Conservation (phyloP, 2,113 vertebrate genomes). For the Salvator merianae region DNA sequence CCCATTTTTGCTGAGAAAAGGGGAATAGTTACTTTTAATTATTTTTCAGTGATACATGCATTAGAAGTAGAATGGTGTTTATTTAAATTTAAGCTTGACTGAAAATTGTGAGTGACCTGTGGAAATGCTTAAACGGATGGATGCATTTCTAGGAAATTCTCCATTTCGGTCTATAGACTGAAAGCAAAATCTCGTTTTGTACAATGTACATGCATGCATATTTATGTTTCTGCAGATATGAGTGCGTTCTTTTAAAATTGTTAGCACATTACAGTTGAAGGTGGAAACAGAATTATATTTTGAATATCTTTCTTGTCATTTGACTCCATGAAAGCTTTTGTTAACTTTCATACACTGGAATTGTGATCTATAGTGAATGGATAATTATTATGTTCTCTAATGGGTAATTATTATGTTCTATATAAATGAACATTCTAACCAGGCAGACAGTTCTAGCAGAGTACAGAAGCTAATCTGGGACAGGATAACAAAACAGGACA, state of each 20-base stretch:
- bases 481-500: too few species aligned
- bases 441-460: too few species aligned
- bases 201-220: neutral
- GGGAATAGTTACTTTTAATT: conserved; percentile 50
- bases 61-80: conserved; percentile 53
- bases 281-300: neutral
- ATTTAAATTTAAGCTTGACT: conserved; percentile 68
- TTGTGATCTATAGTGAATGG: neutral
- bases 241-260: neutral
- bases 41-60: conserved; percentile 55
- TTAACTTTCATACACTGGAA: neutral
- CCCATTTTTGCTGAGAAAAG: conserved; percentile 29
- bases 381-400: too few species aligned
- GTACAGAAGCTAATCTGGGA: too few species aligned
- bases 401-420: neutral
- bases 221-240: neutral
- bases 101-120: conserved; percentile 61
- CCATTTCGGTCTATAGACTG: conserved; percentile 38
- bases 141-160: conserved; percentile 45
- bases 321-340: neutral
- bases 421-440: neutral
- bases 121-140: conserved; percentile 62
- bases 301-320: neutral
- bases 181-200: neutral
- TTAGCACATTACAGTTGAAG: neutral